A percentile compares a stretch with the other conserved stretches of the same genome.
Evolutionary conservation across 2,888 invertebrate genomes (phyloP).

Genomic region (Dorcus parallelipipedus): DNA sequence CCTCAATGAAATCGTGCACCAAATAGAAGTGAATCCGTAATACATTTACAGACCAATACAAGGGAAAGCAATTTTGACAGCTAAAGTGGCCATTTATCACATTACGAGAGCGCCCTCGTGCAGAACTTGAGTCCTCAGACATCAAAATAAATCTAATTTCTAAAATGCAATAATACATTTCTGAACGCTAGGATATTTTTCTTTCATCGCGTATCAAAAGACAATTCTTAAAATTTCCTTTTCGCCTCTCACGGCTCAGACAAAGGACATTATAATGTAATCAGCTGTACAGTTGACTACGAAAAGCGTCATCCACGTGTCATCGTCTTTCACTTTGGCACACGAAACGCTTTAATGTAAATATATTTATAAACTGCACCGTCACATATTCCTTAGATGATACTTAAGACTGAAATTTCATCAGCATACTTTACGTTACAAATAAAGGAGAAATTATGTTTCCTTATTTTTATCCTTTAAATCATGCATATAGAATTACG

Average conservation of each 20-base stretch:
- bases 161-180: conserved; percentile 29
- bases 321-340: too few relatives aligned
- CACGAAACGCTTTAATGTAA: too few relatives aligned
- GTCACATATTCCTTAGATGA: too few relatives aligned
- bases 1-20: background rate
- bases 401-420: too few relatives aligned
- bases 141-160: conserved; percentile 34
- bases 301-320: background rate
- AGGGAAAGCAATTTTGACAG: conserved; percentile 19
- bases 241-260: conserved; percentile 15
- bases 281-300: conserved; percentile 5
- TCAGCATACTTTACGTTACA: too few relatives aligned
- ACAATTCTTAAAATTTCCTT: conserved; percentile 24
- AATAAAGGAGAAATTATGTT: too few relatives aligned
- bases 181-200: conserved; percentile 23
- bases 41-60: conserved; percentile 7
- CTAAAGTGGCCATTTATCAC: conserved; percentile 23
- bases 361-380: too few relatives aligned
- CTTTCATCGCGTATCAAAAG: conserved; percentile 24
- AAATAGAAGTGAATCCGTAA: background rate
- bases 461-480: too few relatives aligned
- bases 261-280: conserved; percentile 24
- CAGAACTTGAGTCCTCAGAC: conserved; percentile 25
- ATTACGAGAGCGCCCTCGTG: conserved; percentile 16
- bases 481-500: too few relatives aligned